Conservation (phyloP, 2,797 vertebrate species). For the Naso thynnoides region DNA sequence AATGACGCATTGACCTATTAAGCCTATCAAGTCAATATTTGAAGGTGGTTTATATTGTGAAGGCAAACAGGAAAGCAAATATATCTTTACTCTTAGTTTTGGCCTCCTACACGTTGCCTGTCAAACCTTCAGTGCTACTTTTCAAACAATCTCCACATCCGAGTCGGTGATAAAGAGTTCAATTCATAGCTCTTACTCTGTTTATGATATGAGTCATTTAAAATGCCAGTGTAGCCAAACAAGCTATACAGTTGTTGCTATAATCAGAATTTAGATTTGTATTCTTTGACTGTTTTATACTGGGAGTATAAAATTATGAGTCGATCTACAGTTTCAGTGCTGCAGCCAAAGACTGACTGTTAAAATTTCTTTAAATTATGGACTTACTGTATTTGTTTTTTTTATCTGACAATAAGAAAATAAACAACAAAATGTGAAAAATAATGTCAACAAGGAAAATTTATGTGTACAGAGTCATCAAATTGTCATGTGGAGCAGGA, state of each 20-base stretch:
- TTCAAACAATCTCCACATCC: too few relatives aligned
- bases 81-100: too few relatives aligned
- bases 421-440: too few relatives aligned
- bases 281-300: background rate
- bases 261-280: background rate
- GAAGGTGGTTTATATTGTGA: too few relatives aligned
- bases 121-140: too few relatives aligned
- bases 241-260: background rate
- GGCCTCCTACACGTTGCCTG: too few relatives aligned
- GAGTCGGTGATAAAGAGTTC: background rate
- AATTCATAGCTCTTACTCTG: background rate
- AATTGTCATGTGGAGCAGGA: background rate
- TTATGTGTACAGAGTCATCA: background rate
- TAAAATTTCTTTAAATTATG: too few relatives aligned
- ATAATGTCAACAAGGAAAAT: background rate
- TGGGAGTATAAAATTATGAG: background rate
- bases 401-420: too few relatives aligned
- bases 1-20: too few relatives aligned
- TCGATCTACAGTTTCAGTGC: background rate
- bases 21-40: too few relatives aligned
- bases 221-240: background rate
- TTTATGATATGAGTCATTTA: background rate
- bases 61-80: too few relatives aligned
- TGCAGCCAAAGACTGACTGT: too few relatives aligned
- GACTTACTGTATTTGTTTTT: background rate